Evolutionary conservation across 2,113 vertebrate genomes (phyloP), one percentile per base, ranked within the genome.

Genomic region (Lasiurus borealis): DNA sequence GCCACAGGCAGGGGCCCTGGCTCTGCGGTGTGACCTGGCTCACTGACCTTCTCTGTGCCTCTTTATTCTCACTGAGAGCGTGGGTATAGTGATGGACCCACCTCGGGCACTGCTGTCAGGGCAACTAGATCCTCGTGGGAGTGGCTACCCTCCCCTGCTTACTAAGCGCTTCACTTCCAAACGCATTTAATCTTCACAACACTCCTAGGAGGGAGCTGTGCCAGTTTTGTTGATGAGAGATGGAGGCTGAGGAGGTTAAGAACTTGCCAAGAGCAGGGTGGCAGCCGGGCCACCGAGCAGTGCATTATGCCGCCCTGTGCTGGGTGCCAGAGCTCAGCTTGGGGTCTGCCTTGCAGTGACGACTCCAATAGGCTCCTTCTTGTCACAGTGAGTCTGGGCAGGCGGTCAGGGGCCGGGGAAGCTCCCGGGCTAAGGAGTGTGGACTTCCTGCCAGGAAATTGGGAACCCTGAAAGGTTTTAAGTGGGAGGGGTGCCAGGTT

Each of bases 271-370:
- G 19, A 11, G 59, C 27, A 31, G 2, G 31, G 48, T 3, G 23
- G 34, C 19, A 1, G 48, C 1, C 0, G 0, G 0, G 57, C 46
- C 29, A 4, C 7, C 19, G 19, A 29, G 57, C 64, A 11, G 50
- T 0, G 0, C 1, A 2, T 4, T 21, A 7, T 23, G 23, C 34
- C 0, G 15, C 36, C 15, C 48, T 27, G 14, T 25, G 82, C 69
- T 1, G 10, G n/a, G 69, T 36, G 31, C 69, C 21, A 13, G 50
- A 3, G 29, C 57, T 31, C 8, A 12, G 44, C 52, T 3, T 0
- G 0, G 46, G 40, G 81, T 29, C 66, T 16, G 29, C 73, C 8
- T 1, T 0, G 1, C 1, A 50, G n/a, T 3, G 6, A 40, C 23
- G 11, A 1, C 34, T 27, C 54, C 36, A 18, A 11, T 46, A 10